Evolutionary conservation across 92 coral and sea anemone species (phyloP).

Genomic region (Blastomussa wellsi): DNA sequence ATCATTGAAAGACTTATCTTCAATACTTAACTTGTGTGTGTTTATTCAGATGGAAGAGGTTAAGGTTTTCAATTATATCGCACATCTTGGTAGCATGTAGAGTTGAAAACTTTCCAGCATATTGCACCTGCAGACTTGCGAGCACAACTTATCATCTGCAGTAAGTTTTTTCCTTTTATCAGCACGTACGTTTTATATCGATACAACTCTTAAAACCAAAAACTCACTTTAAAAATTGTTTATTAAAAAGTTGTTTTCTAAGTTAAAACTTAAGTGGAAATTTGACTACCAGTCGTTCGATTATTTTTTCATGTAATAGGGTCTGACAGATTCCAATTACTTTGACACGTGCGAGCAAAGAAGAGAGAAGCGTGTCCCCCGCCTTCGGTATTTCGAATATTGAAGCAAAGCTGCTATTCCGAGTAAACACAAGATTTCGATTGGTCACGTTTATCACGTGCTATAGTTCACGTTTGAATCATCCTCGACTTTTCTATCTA

Average conservation of each 20-base stretch:
- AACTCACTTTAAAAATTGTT: background rate
- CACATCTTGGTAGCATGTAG: too few relatives aligned
- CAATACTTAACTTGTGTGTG: background rate
- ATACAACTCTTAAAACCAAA: background rate
- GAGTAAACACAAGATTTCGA: background rate
- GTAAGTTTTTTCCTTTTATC: background rate
- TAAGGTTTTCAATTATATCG: background rate
- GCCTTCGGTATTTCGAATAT: background rate
- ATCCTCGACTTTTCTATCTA: background rate
- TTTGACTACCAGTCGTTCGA: background rate
- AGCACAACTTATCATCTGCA: background rate
- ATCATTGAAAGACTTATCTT: background rate
- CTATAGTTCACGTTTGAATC: too few relatives aligned
- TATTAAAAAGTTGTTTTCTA: background rate
- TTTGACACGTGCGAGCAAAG: background rate
- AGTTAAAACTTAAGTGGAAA: background rate
- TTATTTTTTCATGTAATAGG: background rate
- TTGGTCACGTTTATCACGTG: background rate
- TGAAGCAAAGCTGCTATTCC: background rate
- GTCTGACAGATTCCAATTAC: background rate
- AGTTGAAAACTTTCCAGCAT: background rate
- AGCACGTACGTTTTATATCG: background rate
- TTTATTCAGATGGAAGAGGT: conserved; percentile 1
- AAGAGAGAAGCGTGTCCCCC: background rate
- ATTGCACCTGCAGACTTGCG: background rate